A percentile compares a stretch with the other conserved stretches of the same genome.
Conservation (phyloP, 2,797 vertebrate species). For the Dromococcyx pavoninus region DNA sequence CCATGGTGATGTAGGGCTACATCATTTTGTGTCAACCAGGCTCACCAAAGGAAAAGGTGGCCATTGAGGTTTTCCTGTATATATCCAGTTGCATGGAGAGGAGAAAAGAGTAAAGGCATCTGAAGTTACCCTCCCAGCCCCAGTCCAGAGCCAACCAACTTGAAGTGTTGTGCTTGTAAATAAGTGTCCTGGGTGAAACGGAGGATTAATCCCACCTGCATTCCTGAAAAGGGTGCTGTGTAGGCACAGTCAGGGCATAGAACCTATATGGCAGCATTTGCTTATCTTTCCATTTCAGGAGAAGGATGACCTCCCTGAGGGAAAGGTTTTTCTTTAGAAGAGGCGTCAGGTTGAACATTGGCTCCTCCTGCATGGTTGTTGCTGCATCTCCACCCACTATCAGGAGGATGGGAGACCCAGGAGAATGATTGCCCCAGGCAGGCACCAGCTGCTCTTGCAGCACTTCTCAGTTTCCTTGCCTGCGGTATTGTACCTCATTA, state of each 20-base stretch:
- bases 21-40: neutral
- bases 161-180: neutral
- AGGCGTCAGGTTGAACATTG: neutral
- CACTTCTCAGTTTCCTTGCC: neutral
- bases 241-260: neutral
- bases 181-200: neutral
- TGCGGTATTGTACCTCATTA: neutral
- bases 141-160: neutral
- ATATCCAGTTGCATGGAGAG: neutral
- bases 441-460: neutral
- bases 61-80: neutral
- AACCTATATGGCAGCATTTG: neutral
- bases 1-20: neutral
- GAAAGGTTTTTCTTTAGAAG: constrained; percentile 2
- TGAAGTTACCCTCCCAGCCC: neutral
- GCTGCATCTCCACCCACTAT: neutral
- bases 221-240: neutral
- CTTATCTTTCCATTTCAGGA: neutral
- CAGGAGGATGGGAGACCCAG: neutral
- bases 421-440: neutral
- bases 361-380: neutral
- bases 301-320: neutral
- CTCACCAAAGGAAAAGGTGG: neutral
- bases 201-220: neutral
- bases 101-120: neutral